Percentiles rank a stretch among this genome's conserved stretches.
Conservation (phyloP, 37 sponge, comb jelly and placozoan species). For the Tethya wilhelma region DNA sequence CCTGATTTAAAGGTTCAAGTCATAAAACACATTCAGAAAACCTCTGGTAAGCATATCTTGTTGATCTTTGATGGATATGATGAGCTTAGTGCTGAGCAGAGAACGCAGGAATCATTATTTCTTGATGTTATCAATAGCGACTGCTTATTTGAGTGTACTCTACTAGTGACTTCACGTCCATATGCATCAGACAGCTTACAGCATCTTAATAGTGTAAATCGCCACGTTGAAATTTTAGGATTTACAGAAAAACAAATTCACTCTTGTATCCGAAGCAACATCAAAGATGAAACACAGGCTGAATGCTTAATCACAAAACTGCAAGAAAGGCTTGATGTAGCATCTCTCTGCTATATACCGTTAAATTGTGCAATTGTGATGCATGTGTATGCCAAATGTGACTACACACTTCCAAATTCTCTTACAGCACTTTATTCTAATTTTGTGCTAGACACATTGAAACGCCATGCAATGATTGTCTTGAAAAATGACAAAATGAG, state of each 20-base stretch:
- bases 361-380: slow-evolving; percentile 16
- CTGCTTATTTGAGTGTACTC: background rate
- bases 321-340: background rate
- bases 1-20: background rate
- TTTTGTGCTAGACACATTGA: slow-evolving; percentile 11
- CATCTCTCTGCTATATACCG: slow-evolving; percentile 3
- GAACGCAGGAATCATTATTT: background rate
- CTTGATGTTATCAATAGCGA: background rate
- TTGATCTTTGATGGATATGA: too few relatives aligned
- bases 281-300: background rate
- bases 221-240: slow-evolving; percentile 23
- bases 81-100: slow-evolving; percentile 1
- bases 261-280: background rate
- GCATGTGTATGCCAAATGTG: background rate
- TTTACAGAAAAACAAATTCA: slow-evolving; percentile 16
- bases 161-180: slow-evolving; percentile 29
- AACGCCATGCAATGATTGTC: background rate
- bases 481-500: slow-evolving; percentile 6
- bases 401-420: slow-evolving; percentile 1
- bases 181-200: slow-evolving; percentile 3
- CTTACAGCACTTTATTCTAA: slow-evolving; percentile 5
- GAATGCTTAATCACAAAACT: background rate
- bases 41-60: slow-evolving; percentile 1
- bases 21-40: background rate
- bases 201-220: background rate